phyloP scores from a whole-genome alignment of 53 echinoderm and acorn worm species.

The Glandiceps talaboti region DNA sequence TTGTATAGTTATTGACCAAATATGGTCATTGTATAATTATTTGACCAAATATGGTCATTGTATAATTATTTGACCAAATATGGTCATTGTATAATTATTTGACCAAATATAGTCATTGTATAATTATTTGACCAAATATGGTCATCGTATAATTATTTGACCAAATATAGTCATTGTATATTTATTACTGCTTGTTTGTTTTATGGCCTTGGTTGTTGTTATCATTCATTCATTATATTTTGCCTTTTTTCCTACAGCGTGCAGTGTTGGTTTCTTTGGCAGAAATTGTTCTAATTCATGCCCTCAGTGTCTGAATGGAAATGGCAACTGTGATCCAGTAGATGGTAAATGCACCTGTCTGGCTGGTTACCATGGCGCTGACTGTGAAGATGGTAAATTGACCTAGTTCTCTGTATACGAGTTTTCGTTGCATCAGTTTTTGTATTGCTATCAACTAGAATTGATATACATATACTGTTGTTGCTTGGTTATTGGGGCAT shows the following conservation, averaged over 20 bases:
- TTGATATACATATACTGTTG: too few species aligned
- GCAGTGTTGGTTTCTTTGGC: slow-evolving; percentile 26
- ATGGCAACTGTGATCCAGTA: slow-evolving; percentile 31
- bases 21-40: background rate
- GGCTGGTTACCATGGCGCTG: slow-evolving; percentile 7
- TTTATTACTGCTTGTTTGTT: too few species aligned
- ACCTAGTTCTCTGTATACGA: too few species aligned
- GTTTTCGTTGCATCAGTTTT: too few species aligned
- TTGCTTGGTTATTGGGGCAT: too few species aligned
- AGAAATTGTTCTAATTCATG: slow-evolving; percentile 27
- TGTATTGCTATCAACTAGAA: too few species aligned
- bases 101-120: background rate
- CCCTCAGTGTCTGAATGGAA: slow-evolving; percentile 21
- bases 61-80: background rate
- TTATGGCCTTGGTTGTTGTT: too few species aligned
- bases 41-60: background rate
- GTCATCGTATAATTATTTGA: background rate
- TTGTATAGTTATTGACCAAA: background rate
- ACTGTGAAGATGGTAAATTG: slow-evolving; percentile 12
- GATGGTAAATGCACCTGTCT: slow-evolving; percentile 9
- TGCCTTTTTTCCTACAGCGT: slow-evolving; percentile 11
- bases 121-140: background rate
- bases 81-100: slow-evolving; percentile 9
- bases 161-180: background rate
- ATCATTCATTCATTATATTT: too few species aligned